Percentiles rank a stretch among this genome's conserved stretches.
Evolutionary conservation across 2,797 vertebrate genomes (phyloP).

Genomic region (Perodicticus potto): DNA sequence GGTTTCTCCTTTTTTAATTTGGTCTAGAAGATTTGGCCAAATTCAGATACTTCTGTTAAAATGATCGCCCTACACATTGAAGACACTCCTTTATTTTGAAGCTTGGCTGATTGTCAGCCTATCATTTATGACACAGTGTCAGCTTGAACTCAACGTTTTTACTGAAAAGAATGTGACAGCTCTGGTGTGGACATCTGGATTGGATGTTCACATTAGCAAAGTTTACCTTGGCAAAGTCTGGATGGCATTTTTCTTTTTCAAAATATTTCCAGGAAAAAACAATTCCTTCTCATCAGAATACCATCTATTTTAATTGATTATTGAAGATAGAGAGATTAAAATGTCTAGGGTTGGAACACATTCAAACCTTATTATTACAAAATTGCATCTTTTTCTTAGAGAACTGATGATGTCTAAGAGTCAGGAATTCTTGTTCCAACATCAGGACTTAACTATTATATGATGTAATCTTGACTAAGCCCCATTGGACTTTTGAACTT

Average conservation of each 20-base stretch:
- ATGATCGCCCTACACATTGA: neutral
- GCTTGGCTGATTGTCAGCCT: neutral
- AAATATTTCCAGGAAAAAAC: slow-evolving; percentile 20
- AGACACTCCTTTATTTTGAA: neutral
- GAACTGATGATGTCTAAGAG: neutral
- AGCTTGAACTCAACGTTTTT: neutral
- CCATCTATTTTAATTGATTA: slow-evolving; percentile 38
- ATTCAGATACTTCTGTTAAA: neutral
- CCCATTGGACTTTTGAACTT: neutral
- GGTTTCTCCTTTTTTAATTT: neutral
- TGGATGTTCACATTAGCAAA: neutral
- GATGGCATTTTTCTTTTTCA: slow-evolving; percentile 4
- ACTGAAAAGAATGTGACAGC: neutral
- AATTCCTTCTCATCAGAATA: neutral
- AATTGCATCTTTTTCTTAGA: slow-evolving; percentile 30
- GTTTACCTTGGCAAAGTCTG: neutral
- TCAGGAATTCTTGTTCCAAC: neutral
- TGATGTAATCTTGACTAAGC: neutral
- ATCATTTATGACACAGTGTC: neutral
- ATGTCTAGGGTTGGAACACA: neutral
- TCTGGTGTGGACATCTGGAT: neutral
- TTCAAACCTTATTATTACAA: neutral
- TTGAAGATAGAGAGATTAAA: slow-evolving; percentile 30
- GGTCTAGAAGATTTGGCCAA: neutral
- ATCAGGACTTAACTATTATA: neutral